These are phyloP conservation scores for Pristionchus mayeri DNA, from an alignment of 2,888 invertebrate species.

Conservation along the genomic window DNA sequence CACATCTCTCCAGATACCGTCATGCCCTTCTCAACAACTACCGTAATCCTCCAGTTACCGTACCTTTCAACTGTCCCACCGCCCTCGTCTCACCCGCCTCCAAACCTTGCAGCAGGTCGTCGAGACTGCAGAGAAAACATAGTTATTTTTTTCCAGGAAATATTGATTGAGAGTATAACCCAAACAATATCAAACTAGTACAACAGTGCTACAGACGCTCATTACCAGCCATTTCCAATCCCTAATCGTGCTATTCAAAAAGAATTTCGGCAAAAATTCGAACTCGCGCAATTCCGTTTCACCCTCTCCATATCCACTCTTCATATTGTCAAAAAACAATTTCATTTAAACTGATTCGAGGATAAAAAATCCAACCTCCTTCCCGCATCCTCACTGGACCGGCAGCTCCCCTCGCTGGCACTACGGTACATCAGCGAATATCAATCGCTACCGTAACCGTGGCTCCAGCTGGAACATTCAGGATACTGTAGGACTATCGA, in stretches of 20 bases:
- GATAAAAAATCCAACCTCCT: not conserved
- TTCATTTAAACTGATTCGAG: too few species aligned
- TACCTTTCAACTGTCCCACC: not conserved
- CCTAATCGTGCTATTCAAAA: too few species aligned
- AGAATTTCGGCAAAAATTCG: too few species aligned
- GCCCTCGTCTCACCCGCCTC: not conserved
- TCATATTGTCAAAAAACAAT: too few species aligned
- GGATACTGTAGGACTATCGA: not conserved
- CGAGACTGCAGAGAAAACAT: not conserved
- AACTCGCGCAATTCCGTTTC: too few species aligned
- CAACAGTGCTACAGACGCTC: too few species aligned
- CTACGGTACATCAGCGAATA: not conserved
- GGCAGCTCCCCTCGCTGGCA: not conserved
- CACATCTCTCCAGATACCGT: not conserved
- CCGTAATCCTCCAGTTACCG: not conserved
- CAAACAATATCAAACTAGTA: too few species aligned
- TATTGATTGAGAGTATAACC: too few species aligned
- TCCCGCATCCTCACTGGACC: not conserved
- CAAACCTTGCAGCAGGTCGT: constrained; percentile 27
- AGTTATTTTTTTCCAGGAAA: too few species aligned
- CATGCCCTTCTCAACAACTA: not conserved
- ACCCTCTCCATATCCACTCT: too few species aligned
- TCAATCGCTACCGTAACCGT: not conserved
- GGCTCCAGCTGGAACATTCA: not conserved
- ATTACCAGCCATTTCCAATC: too few species aligned